phyloP scores from a whole-genome alignment of 2,797 vertebrate genomes.

The Mallotus villosus region DNA sequence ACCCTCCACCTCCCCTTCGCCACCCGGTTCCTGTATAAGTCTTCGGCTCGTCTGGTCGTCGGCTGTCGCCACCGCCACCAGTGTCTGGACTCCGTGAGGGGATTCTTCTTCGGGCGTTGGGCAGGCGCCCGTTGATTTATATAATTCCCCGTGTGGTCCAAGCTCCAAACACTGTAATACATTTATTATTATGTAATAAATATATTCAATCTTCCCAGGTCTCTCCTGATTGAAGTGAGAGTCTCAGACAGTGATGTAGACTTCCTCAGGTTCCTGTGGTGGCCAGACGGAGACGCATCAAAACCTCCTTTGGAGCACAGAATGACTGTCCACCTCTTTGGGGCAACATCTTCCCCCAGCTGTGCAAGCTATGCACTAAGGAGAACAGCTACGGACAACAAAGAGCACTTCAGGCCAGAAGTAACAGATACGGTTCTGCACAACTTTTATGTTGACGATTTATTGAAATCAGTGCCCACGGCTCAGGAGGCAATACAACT shows the following conservation, averaged over 20 bases:
- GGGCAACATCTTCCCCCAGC: slow-evolving; percentile 12
- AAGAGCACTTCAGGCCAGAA: slow-evolving; percentile 4
- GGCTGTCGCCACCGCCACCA: too few species aligned
- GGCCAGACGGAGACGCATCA: slow-evolving; percentile 8
- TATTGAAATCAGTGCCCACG: not conserved
- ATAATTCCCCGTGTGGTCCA: too few species aligned
- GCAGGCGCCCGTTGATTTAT: too few species aligned
- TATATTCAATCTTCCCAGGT: too few species aligned
- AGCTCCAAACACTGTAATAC: too few species aligned
- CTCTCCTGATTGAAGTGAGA: too few species aligned
- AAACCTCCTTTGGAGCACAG: not conserved
- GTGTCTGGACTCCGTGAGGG: too few species aligned
- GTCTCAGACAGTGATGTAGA: not conserved
- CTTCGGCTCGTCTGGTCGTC: too few species aligned
- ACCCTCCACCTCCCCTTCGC: too few species aligned
- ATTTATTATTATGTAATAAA: too few species aligned
- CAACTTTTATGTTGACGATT: slow-evolving; percentile 12
- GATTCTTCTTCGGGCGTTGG: too few species aligned
- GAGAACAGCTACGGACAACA: slow-evolving; percentile 16
- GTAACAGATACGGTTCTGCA: slow-evolving; percentile 12
- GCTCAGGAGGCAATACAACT: not conserved
- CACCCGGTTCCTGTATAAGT: too few species aligned
- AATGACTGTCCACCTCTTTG: slow-evolving; percentile 15
- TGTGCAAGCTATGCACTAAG: slow-evolving; percentile 16
- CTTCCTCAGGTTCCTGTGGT: slow-evolving; percentile 21